These are phyloP conservation scores for Odiellus spinosus DNA, from an alignment of 2,888 invertebrate genomes.

Conservation along the genomic window DNA sequence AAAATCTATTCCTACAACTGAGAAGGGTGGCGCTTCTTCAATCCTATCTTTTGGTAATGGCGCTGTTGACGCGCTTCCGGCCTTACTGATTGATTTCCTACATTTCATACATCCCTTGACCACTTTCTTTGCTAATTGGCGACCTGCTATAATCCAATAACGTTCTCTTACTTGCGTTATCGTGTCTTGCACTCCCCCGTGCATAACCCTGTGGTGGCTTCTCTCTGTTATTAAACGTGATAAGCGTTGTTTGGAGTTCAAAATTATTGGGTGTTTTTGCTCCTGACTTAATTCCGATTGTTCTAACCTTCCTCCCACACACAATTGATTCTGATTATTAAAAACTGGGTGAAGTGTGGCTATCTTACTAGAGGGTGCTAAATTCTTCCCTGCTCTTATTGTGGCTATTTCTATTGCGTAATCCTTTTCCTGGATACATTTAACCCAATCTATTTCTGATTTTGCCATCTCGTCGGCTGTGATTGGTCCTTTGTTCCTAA, in stretches of 20 bases:
- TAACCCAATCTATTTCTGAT: too few species aligned
- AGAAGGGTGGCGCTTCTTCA: not conserved
- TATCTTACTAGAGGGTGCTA: too few species aligned
- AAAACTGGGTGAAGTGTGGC: too few species aligned
- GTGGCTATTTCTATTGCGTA: too few species aligned
- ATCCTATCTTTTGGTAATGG: not conserved
- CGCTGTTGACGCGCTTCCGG: not conserved
- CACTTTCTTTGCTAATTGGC: not conserved
- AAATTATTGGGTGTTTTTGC: constrained; percentile 1
- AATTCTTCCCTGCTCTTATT: too few species aligned
- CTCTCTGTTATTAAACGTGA: not conserved
- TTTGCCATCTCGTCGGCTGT: too few species aligned
- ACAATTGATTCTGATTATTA: not conserved
- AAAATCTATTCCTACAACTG: constrained; percentile 1
- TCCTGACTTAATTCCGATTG: not conserved
- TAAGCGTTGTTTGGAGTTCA: constrained; percentile 1
- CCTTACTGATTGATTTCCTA: not conserved
- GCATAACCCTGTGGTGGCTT: constrained; percentile 1
- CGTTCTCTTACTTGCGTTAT: not conserved
- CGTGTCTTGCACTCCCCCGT: not conserved
- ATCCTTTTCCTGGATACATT: too few species aligned
- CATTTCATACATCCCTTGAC: not conserved
- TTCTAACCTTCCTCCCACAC: constrained; percentile 1
- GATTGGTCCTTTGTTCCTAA: too few species aligned
- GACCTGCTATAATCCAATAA: not conserved